Base-by-base conservation (phyloP, 2,113 vertebrate species). In the Nymphicus hollandicus region DNA sequence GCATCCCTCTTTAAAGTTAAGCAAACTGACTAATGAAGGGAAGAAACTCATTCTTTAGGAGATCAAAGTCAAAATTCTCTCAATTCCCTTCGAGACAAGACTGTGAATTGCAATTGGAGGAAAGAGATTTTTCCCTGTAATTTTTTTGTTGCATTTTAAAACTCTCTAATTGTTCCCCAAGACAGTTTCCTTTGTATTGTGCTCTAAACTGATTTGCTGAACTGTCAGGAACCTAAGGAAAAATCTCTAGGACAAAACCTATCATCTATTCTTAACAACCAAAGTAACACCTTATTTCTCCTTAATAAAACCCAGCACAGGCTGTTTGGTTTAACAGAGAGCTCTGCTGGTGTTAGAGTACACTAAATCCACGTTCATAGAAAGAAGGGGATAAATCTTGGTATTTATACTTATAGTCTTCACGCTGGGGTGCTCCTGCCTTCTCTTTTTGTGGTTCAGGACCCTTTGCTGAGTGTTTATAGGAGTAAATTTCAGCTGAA, bases 41-140 rank as follows among this genome's bases (percentile, higher is more conserved):
- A 49, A 65, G 64, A 71, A 87, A 50, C 43, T 58, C 58, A 35
- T 80, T 82, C 66, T 82, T 73, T 31, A 43, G 63, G 87, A 95
- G 89, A 94, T 95, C 84, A 94, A 97, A 95, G 89, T 44, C 15
- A 49, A 72, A 82, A 80, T 61, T 76, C 74, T 80, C 11, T 56
- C 89, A 31, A 80, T 82, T 92, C 53, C 87, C 89, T 93, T 82
- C n/a, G 87, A 93, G 78, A 92, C 19, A 29, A 68, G 91, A 49
- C 46, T 56, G 49, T 47, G 68, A 70, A 89, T 82, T 89, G 79
- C 63, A 58, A 93, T 82, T 94, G 79, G 3, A 85, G 63, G 41
- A 27, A 46, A 49, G 29, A 69, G 47, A 61, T 79, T 82, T 81
- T 91, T 17, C 69, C 17, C 37, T 76, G n/a, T 78, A 47, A 69